Base-by-base conservation (phyloP, 2,888 invertebrate genomes). In the Cosmia pyralina region DNA sequence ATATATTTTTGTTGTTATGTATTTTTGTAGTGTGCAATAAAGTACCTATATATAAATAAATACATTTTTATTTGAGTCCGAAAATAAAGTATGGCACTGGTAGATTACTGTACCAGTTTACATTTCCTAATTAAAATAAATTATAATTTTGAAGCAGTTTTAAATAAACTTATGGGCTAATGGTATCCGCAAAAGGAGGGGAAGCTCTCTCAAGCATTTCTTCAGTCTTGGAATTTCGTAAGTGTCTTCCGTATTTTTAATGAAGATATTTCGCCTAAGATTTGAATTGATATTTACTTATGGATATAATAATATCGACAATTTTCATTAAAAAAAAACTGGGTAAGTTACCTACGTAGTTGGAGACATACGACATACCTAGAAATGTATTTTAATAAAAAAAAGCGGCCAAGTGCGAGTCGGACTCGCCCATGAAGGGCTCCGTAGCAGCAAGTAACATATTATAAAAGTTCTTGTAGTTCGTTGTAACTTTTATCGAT, bases 141-240 rank as follows among this genome's bases (percentile, higher is more conserved):
- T 15, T 44, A 34, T 53, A 22, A 22, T 53, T 69, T 41, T 19
- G 1, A 50, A 48, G 17, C 10, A 34, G 19, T 55, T 60, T 75
- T 44, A 17, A 68, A 52, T 77, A n/a, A 62, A 48, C 19, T 69
- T n/a, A n/a, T n/a, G n/a, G n/a, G n/a, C n/a, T 57, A 53, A 55
- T 68, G 41, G 19, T 69, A 17, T 55, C 10, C 10, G 34, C 28
- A 46, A 59, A 66, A 38, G 4, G 8, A 15, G 5, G 8, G 11
- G 28, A 8, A 41, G 52, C 28, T 28, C 28, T 28, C 28, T 57
- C 17, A 46, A 15, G 34, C 44, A 44, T 22, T 19, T 34, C n/a
- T 75, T 57, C 15, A 46, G 6, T 50, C 6, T 50, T 50, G 10
- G 22, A 2, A 50, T 50, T 68, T 11, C 19, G 28, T 28, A 69